phyloP scores from a whole-genome alignment of 2,113 vertebrate species.

The Myotis lucifugus region DNA sequence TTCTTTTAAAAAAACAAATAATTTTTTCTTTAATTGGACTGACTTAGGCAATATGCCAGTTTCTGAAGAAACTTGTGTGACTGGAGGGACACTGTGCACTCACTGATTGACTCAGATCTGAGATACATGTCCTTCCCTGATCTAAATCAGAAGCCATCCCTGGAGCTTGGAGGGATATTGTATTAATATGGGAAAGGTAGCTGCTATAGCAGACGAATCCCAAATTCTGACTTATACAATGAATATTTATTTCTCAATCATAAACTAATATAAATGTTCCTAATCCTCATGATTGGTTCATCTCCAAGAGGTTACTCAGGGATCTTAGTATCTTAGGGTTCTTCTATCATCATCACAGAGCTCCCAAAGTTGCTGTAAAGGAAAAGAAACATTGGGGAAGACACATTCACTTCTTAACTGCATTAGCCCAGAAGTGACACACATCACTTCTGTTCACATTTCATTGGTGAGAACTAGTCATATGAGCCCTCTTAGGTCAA shows the following conservation, averaged over 20 bases:
- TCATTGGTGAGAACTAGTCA: not conserved
- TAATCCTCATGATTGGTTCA: not conserved
- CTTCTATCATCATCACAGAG: not conserved
- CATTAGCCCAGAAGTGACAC: not conserved
- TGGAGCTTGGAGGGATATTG: not conserved
- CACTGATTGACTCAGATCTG: constrained; percentile 3
- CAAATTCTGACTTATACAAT: not conserved
- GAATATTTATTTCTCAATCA: constrained; percentile 52
- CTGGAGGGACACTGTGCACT: not conserved
- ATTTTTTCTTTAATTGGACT: constrained; percentile 44
- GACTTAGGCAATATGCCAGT: not conserved
- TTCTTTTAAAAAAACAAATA: constrained; percentile 29
- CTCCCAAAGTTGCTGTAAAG: not conserved
- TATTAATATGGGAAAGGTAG: not conserved
- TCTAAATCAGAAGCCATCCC: not conserved
- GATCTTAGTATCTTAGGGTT: not conserved
- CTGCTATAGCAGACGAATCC: not conserved
- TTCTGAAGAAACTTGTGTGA: not conserved
- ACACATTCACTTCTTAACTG: not conserved
- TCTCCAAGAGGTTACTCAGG: not conserved
- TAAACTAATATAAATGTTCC: not conserved
- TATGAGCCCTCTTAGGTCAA: not conserved
- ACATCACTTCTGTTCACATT: not conserved
- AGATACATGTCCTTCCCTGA: not conserved
- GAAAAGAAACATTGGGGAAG: not conserved